These are phyloP conservation scores for Notiomystis cincta DNA, from an alignment of 2,113 vertebrate genomes.

Conservation along the genomic window DNA sequence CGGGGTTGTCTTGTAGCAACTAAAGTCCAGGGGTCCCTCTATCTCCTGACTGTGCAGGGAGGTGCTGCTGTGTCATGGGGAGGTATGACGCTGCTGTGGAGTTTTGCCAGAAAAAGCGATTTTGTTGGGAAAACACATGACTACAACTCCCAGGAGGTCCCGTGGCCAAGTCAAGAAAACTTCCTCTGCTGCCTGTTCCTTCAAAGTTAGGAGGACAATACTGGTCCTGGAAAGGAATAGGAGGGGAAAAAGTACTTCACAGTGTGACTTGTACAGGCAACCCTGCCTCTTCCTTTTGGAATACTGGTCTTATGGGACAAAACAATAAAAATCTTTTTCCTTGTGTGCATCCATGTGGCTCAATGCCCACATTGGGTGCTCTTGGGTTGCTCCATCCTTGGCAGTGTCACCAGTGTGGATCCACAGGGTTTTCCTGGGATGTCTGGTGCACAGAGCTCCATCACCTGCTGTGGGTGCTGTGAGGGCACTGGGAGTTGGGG, in stretches of 20 bases:
- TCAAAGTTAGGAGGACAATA: background rate
- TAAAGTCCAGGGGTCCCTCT: accelerated
- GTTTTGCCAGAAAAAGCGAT: background rate
- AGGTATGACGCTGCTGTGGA: background rate
- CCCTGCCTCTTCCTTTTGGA: background rate
- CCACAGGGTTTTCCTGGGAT: background rate
- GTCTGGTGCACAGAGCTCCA: background rate
- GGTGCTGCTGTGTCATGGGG: background rate
- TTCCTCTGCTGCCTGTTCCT: background rate
- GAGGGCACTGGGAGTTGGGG: accelerated
- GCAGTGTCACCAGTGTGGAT: background rate
- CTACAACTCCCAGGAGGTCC: constrained; percentile 20
- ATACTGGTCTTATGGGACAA: background rate
- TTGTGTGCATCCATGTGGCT: background rate
- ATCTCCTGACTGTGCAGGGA: background rate
- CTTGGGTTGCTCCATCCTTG: background rate
- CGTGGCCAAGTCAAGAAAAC: background rate
- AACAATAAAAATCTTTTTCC: background rate
- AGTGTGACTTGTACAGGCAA: background rate
- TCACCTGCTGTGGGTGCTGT: accelerated
- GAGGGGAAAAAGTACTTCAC: background rate
- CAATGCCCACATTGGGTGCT: background rate
- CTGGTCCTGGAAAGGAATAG: background rate
- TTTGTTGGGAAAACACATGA: background rate
- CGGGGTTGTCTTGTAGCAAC: accelerated